Evolutionary conservation across 2,888 invertebrate genomes (phyloP), one percentile per base, ranked within the genome.

Genomic region (Sarcophaga caerulescens): DNA sequence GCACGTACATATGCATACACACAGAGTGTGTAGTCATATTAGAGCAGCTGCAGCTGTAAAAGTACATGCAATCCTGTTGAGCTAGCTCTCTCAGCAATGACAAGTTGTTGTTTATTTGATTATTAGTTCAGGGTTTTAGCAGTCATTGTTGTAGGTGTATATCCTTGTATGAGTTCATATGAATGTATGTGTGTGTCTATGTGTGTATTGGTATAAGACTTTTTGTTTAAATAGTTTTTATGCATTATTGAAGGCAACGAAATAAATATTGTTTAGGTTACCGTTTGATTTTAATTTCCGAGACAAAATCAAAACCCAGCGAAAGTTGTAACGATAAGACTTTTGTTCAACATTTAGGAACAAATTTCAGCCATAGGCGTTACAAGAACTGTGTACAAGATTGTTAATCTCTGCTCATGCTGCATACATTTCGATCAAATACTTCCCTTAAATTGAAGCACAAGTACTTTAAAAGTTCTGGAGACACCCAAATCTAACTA

Each of bases 211-310:
- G 19, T 59, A 57, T 52, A 4, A 45, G 44, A 65, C 62, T 60
- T n/a, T 52, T 35, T 59, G 17, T 35, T 35, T 25, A 71, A 80
- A 74, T 76, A 25, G 35, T 45, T 23, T 71, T 85, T 68, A 77
- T 85, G 76, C 63, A 85, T 85, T 85, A 80, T 83, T 80, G 35
- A 85, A 73, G 35, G 63, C 63, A 80, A 45, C 62, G 25, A 60
- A 82, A 63, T 75, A 74, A 82, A 69, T 80, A 23, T 66, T 82
- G 23, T 70, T 52, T 75, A 35, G 59, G n/a, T 76, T 70, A 35
- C 35, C 35, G 35, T 35, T 35, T 35, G 1, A 35, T 35, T 35
- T 35, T 35, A 35, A 35, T 35, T 35, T 8, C 35, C 35, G 0
- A 35, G 35, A 35, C 35, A 35, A 35, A 35, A 35, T 35, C 35